Percentiles rank a stretch among this genome's conserved stretches.
phyloP scores from a whole-genome alignment of 2,888 invertebrate species.

The Agonopterix heracliana region DNA sequence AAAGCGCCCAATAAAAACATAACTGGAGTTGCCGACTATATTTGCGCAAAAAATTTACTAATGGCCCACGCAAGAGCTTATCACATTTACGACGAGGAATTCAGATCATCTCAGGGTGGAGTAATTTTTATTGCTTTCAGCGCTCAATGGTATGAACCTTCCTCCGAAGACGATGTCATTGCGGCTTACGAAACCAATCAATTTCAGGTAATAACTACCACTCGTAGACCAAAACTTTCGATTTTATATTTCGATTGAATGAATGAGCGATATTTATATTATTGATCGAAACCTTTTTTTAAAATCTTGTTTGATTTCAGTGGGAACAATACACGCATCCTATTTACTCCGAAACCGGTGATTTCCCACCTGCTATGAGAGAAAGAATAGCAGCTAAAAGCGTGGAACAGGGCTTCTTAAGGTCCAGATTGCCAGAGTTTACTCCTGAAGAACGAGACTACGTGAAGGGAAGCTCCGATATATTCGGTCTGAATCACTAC shows the following conservation, averaged over 20 bases:
- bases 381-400: constrained; percentile 73
- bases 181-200: constrained; percentile 36
- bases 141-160: constrained; percentile 39
- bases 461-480: constrained; percentile 77
- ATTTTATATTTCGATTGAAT: too few relatives aligned
- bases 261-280: background rate
- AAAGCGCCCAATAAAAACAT: constrained; percentile 40
- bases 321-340: constrained; percentile 77
- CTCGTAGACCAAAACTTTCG: constrained; percentile 3
- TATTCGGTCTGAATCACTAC: constrained; percentile 83
- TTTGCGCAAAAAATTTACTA: constrained; percentile 56
- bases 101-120: constrained; percentile 30
- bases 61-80: constrained; percentile 71
- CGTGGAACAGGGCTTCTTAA: constrained; percentile 67
- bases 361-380: constrained; percentile 78
- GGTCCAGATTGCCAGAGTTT: constrained; percentile 77
- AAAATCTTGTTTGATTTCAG: constrained; percentile 31
- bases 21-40: constrained; percentile 55
- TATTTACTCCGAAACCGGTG: constrained; percentile 75
- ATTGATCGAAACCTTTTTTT: background rate
- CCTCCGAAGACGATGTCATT: constrained; percentile 27
- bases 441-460: constrained; percentile 75
- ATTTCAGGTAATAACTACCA: constrained; percentile 47
- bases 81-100: constrained; percentile 45
- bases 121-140: constrained; percentile 19